These are phyloP conservation scores for Plagiodera versicolora DNA, from an alignment of 2,888 invertebrate species.

Conservation along the genomic window DNA sequence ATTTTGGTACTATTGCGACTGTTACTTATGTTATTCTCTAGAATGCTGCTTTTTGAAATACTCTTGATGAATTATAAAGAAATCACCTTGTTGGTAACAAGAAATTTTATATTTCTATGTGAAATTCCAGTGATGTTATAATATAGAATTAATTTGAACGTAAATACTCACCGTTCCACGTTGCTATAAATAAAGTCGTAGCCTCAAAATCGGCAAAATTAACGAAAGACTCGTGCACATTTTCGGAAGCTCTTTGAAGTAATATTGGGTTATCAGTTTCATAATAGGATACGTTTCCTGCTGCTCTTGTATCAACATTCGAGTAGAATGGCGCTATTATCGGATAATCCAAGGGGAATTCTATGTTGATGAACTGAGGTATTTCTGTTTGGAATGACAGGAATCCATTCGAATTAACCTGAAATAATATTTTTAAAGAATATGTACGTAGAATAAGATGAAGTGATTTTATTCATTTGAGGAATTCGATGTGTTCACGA, in stretches of 20 bases:
- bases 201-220: slow-evolving; percentile 75
- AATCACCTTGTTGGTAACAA: too few species aligned
- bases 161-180: slow-evolving; percentile 67
- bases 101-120: too few species aligned
- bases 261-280: slow-evolving; percentile 65
- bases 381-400: slow-evolving; percentile 89
- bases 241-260: slow-evolving; percentile 68
- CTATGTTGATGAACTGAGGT: slow-evolving; percentile 80
- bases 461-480: too few species aligned
- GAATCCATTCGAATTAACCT: slow-evolving; percentile 92
- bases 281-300: slow-evolving; percentile 74
- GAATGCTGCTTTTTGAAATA: too few species aligned
- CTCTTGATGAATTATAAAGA: too few species aligned
- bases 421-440: slow-evolving; percentile 30
- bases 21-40: too few species aligned
- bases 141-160: too few species aligned
- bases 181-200: slow-evolving; percentile 78
- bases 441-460: too few species aligned
- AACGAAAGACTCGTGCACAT: slow-evolving; percentile 74
- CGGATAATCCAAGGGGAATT: slow-evolving; percentile 87
- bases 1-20: too few species aligned
- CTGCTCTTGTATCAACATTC: slow-evolving; percentile 79
- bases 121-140: too few species aligned
- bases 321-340: slow-evolving; percentile 89
- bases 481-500: too few species aligned